Conservation (phyloP, 1,140 invertebrate genomes). For the Halotydeus destructor region DNA sequence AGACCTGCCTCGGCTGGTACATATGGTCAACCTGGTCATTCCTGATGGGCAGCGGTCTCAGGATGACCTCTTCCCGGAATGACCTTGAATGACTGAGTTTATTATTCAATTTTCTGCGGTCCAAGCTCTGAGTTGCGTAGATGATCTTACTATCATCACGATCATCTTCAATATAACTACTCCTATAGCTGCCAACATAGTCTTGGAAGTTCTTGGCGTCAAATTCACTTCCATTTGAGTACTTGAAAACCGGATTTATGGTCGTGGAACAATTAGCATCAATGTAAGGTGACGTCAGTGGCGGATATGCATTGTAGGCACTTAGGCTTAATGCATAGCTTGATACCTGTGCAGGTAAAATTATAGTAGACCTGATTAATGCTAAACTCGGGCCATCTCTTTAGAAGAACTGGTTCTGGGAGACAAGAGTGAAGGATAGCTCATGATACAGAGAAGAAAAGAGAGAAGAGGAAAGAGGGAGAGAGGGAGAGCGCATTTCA, state of each 20-base stretch:
- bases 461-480: no score
- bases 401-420: no score
- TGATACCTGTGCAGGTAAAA: constrained; percentile 1
- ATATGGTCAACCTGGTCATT: neutral
- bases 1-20: neutral
- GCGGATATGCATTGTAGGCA: neutral
- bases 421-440: no score
- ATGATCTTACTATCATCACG: neutral
- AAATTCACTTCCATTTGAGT: constrained; percentile 4
- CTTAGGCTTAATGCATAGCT: constrained; percentile 3
- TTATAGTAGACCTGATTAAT: no score
- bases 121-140: constrained; percentile 5
- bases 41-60: neutral
- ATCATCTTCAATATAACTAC: neutral
- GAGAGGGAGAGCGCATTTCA: no score
- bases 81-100: neutral
- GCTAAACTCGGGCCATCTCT: no score
- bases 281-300: neutral
- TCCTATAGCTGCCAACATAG: constrained; percentile 1
- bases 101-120: neutral
- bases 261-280: constrained; percentile 5
- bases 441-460: no score
- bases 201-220: constrained; percentile 6
- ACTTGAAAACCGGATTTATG: constrained; percentile 8
- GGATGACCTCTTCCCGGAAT: constrained; percentile 6